Evolutionary conservation across 2,113 vertebrate species (phyloP).

Genomic region (Morphnarchus princeps): DNA sequence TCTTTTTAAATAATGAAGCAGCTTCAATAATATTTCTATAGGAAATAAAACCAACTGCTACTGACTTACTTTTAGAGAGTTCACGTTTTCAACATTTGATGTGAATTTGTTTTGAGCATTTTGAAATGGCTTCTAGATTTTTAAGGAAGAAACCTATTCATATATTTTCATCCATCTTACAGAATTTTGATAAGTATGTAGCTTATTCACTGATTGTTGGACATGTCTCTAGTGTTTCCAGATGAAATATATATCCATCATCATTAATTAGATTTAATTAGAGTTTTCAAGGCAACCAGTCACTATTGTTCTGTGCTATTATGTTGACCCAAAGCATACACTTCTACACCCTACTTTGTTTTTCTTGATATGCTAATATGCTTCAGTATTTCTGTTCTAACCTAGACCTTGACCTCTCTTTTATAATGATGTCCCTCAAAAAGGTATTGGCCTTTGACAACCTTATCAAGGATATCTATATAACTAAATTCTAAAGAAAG

Average conservation of each 20-base stretch:
- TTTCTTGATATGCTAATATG: background rate
- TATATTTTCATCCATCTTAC: background rate
- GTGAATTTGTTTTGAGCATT: background rate
- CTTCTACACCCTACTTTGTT: background rate
- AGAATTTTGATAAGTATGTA: constrained; percentile 4
- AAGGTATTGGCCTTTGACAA: background rate
- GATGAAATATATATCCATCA: background rate
- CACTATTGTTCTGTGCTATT: background rate
- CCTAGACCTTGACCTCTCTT: background rate
- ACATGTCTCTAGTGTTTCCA: background rate
- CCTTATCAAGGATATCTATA: background rate
- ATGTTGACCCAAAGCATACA: background rate
- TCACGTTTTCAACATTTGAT: background rate
- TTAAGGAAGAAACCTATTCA: background rate
- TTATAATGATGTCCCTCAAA: background rate
- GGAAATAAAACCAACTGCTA: background rate
- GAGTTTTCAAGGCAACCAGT: background rate
- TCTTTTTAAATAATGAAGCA: background rate
- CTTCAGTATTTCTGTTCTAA: background rate
- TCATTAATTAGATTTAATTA: background rate
- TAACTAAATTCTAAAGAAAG: background rate
- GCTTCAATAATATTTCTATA: background rate
- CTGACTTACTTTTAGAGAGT: background rate
- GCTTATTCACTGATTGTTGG: background rate
- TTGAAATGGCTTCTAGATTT: background rate